A percentile compares a stretch with the other conserved stretches of the same genome.
Evolutionary conservation across 2,888 invertebrate species (phyloP).

Genomic region (Pasiphila rectangulata): DNA sequence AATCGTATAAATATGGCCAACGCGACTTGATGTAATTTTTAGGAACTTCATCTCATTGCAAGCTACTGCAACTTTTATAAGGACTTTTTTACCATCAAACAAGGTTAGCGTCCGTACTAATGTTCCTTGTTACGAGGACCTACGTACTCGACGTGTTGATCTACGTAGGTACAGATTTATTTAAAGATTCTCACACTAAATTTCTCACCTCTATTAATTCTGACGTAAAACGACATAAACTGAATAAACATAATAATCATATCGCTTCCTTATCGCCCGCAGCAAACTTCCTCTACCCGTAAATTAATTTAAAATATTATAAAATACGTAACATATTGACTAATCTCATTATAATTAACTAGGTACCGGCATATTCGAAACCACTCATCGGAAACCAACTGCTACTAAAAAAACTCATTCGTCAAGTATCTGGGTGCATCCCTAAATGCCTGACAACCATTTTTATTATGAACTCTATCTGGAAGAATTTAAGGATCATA

Average conservation of each 20-base stretch:
- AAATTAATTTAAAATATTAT: conserved; percentile 38
- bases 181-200: conserved; percentile 2
- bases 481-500: conserved; percentile 7
- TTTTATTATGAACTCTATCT: conserved; percentile 4
- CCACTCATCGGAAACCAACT: conserved; percentile 39
- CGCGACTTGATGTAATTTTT: too few relatives aligned
- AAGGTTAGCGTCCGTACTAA: too few relatives aligned
- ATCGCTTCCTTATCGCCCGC: conserved; percentile 34
- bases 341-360: conserved; percentile 45
- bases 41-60: too few relatives aligned
- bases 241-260: too few relatives aligned
- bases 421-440: conserved; percentile 36
- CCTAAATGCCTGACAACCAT: conserved; percentile 8
- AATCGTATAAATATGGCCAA: too few relatives aligned
- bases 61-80: too few relatives aligned
- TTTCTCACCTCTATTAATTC: too few relatives aligned
- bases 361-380: conserved; percentile 33
- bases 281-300: conserved; percentile 38
- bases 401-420: conserved; percentile 48
- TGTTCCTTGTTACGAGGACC: too few relatives aligned
- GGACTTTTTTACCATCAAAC: too few relatives aligned
- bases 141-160: too few relatives aligned
- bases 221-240: too few relatives aligned
- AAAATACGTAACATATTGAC: conserved; percentile 41
- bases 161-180: too few relatives aligned